These are phyloP conservation scores for Drosophila borealis DNA, from an alignment of 2,888 invertebrate species.

Conservation along the genomic window DNA sequence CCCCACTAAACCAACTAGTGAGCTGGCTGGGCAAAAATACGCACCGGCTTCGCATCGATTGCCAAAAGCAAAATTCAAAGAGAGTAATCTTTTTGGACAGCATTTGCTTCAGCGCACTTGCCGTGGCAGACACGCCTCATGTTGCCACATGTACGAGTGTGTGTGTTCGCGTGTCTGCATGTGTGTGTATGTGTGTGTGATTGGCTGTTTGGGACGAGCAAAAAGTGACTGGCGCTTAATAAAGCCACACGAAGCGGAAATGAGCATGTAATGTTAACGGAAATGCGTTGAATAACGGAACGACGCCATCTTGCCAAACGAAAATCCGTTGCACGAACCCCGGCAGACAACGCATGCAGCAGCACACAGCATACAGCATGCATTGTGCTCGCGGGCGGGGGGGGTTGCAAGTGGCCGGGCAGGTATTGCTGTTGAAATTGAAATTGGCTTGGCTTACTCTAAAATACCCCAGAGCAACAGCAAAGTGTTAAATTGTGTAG, in stretches of 20 bases:
- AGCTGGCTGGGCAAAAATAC: constrained; percentile 19
- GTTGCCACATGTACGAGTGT: constrained; percentile 2
- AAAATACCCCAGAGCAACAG: constrained; percentile 52
- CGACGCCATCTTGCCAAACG: constrained; percentile 69
- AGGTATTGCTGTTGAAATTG: constrained; percentile 28
- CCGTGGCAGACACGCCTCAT: constrained; percentile 62
- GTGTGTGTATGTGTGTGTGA: constrained; percentile 2
- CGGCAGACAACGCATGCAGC: constrained; percentile 27
- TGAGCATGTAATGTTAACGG: constrained; percentile 80
- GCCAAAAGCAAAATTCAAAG: constrained; percentile 31
- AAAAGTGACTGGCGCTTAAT: constrained; percentile 59
- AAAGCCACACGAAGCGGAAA: constrained; percentile 78
- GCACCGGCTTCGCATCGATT: constrained; percentile 44
- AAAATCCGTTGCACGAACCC: constrained; percentile 44
- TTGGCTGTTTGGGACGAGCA: not conserved
- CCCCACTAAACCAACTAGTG: constrained; percentile 21
- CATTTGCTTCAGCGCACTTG: constrained; percentile 68
- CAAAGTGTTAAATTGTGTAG: constrained; percentile 77
- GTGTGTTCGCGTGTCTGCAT: not conserved
- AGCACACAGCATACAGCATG: constrained; percentile 8
- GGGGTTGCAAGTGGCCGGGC: not conserved
- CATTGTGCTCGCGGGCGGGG: not conserved
- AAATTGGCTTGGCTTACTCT: constrained; percentile 54
- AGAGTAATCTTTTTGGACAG: constrained; percentile 48
- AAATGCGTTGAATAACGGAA: constrained; percentile 77